These are phyloP conservation scores for Triplophysa bombifrons DNA, from an alignment of 2,797 vertebrate species.

Conservation along the genomic window DNA sequence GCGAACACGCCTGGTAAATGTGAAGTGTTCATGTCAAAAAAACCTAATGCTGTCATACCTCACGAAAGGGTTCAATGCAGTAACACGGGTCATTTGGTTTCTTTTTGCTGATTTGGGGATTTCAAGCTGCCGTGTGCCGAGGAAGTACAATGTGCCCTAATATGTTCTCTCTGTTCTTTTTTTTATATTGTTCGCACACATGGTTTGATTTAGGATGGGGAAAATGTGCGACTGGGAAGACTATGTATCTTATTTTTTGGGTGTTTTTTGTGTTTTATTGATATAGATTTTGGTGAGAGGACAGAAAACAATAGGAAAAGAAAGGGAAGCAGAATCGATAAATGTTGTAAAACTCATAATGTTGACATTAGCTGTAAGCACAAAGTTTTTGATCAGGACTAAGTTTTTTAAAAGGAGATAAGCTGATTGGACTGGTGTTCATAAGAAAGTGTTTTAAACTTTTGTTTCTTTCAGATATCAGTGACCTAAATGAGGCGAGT, in stretches of 20 bases:
- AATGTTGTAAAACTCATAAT: background rate
- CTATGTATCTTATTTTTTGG: background rate
- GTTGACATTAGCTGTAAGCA: background rate
- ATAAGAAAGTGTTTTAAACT: too few species aligned
- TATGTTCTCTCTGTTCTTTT: background rate
- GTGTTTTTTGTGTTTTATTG: background rate
- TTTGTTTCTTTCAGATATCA: too few species aligned
- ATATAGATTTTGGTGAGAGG: background rate
- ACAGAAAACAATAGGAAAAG: background rate
- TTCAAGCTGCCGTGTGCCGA: background rate
- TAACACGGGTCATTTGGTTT: background rate
- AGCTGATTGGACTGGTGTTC: too few species aligned
- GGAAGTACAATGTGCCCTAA: constrained; percentile 1
- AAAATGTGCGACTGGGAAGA: background rate
- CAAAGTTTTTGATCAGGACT: too few species aligned
- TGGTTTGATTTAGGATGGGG: background rate
- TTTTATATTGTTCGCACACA: background rate
- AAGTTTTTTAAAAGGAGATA: too few species aligned
- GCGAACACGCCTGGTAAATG: background rate
- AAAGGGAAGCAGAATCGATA: background rate
- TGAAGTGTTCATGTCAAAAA: constrained; percentile 1
- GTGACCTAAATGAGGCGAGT: too few species aligned
- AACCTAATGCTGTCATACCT: background rate
- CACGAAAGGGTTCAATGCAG: background rate
- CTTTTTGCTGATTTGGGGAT: background rate